These are phyloP conservation scores for Fulmarus glacialis DNA, from an alignment of 2,113 vertebrate genomes.

Conservation along the genomic window DNA sequence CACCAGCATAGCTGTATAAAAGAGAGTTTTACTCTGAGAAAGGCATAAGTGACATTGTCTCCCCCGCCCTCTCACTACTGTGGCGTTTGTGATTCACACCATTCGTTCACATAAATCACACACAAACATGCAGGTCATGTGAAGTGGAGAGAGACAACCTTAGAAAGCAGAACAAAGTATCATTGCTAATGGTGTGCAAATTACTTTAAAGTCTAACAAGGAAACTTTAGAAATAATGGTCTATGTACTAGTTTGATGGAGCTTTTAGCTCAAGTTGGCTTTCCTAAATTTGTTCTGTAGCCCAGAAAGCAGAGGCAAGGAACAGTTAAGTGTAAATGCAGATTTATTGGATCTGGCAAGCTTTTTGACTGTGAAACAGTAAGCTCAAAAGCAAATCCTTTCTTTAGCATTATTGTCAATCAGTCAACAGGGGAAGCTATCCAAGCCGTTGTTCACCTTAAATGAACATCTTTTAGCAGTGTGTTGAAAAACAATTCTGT, in stretches of 20 bases:
- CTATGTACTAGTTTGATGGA: background rate
- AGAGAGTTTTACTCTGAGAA: background rate
- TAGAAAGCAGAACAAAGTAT: background rate
- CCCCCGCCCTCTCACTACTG: background rate
- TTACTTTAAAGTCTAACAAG: background rate
- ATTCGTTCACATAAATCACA: background rate
- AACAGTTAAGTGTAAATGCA: background rate
- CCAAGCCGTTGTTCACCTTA: background rate
- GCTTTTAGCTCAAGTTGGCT: background rate
- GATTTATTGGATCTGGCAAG: slow-evolving; percentile 9
- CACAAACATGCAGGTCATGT: background rate
- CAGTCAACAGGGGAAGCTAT: background rate
- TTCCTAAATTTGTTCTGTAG: background rate
- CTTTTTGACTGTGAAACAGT: slow-evolving; percentile 3
- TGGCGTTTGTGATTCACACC: background rate
- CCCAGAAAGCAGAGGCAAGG: background rate
- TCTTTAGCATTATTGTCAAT: slow-evolving; percentile 27
- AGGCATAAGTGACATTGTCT: background rate
- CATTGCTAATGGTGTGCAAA: background rate
- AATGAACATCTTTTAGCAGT: background rate
- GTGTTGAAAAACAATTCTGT: background rate
- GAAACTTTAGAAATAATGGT: background rate
- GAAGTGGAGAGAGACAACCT: background rate
- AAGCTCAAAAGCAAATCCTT: slow-evolving; percentile 12
- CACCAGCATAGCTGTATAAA: background rate